Conservation (phyloP, 2,113 vertebrate species). For the Anhinga anhinga region DNA sequence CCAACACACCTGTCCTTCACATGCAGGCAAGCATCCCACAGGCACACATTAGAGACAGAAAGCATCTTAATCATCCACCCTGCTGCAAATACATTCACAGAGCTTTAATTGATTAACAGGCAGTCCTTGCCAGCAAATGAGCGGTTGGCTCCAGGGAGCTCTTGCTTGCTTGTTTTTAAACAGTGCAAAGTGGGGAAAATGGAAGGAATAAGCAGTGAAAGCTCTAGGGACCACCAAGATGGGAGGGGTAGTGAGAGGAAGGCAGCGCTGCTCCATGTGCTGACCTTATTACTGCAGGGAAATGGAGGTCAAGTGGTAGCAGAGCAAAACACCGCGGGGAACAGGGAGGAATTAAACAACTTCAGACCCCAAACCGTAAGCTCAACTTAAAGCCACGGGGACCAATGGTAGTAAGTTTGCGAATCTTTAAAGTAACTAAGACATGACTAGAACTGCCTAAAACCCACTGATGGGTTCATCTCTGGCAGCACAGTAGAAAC, state of each 20-base stretch:
- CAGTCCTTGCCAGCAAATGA: conserved; percentile 52
- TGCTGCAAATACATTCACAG: not conserved
- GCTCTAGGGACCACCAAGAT: not conserved
- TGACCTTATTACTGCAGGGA: not conserved
- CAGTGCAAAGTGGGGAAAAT: conserved; percentile 52
- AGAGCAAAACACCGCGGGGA: not conserved
- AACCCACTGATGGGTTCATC: not conserved
- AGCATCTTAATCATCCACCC: conserved; percentile 50
- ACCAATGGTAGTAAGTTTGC: not conserved
- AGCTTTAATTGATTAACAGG: conserved; percentile 66
- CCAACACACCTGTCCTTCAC: not conserved
- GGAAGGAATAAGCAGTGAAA: conserved; percentile 22
- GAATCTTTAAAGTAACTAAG: not conserved
- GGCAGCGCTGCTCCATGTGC: not conserved
- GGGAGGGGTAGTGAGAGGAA: not conserved
- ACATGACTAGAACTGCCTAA: not conserved
- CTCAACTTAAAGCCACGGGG: not conserved
- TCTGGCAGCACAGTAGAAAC: not conserved
- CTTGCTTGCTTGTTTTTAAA: conserved; percentile 65
- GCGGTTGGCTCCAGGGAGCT: conserved; percentile 44
- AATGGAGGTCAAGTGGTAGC: not conserved
- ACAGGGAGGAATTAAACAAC: not conserved
- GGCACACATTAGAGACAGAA: not conserved
- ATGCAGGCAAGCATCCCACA: not conserved
- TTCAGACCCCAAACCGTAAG: not conserved